phyloP scores from a whole-genome alignment of 2,113 vertebrate genomes.

The Stercorarius parasiticus region DNA sequence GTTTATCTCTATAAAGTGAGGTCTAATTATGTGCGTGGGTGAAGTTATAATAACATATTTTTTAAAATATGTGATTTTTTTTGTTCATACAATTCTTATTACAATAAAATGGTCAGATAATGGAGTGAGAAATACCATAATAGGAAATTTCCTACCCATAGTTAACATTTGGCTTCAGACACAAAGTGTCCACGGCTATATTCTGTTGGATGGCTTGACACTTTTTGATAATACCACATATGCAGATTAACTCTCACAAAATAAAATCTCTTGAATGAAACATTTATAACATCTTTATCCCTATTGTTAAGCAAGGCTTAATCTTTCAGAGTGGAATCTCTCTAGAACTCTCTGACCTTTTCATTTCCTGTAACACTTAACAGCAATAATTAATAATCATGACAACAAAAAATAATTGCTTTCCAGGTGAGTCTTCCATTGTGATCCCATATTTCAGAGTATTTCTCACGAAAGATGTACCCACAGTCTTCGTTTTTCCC shows the following conservation, averaged over 20 bases:
- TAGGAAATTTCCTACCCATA: background rate
- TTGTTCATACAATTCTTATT: background rate
- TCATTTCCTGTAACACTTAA: background rate
- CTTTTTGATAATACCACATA: background rate
- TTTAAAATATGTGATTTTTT: background rate
- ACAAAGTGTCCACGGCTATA: background rate
- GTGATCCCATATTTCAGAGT: background rate
- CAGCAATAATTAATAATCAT: background rate
- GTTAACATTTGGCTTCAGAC: background rate
- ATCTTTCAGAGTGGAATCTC: background rate
- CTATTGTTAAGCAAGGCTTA: background rate
- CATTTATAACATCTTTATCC: background rate
- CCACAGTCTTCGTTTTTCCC: background rate
- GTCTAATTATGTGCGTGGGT: slow-evolving; percentile 49
- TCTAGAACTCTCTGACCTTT: background rate
- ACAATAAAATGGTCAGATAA: background rate
- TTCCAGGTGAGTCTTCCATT: background rate
- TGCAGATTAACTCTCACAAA: background rate
- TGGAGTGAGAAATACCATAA: background rate
- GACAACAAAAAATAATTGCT: background rate
- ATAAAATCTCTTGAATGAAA: background rate
- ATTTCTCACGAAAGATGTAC: background rate
- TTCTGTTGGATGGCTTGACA: background rate
- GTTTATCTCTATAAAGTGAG: slow-evolving; percentile 36
- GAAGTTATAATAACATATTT: slow-evolving; percentile 40